Percentiles rank a stretch among this genome's conserved stretches.
Evolutionary conservation across 2,888 invertebrate genomes (phyloP).

Genomic region (Eulithis testata): DNA sequence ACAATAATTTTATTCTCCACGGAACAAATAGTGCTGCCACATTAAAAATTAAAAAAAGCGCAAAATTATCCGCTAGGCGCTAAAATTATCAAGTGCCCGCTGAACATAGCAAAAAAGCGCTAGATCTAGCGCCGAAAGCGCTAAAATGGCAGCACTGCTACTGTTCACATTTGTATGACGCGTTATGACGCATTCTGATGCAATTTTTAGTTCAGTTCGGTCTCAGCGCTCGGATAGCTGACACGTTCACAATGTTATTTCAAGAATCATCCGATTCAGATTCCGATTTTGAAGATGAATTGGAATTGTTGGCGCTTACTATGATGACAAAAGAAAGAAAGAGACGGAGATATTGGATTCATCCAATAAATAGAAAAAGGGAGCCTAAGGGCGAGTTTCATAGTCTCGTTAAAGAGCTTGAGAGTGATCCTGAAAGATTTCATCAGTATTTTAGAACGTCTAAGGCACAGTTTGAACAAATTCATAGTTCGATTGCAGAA

Average conservation of each 20-base stretch:
- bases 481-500: constrained; percentile 27
- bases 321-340: constrained; percentile 3
- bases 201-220: background rate
- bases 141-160: background rate
- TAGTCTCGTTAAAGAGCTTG: constrained; percentile 30
- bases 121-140: too few relatives aligned
- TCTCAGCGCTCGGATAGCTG: too few relatives aligned
- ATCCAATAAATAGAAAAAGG: constrained; percentile 28
- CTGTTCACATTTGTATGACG: constrained; percentile 12
- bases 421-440: constrained; percentile 33
- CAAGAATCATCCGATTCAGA: constrained; percentile 19
- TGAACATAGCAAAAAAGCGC: too few relatives aligned
- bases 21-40: too few relatives aligned
- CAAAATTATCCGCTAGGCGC: too few relatives aligned
- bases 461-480: constrained; percentile 30
- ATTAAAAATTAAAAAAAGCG: too few relatives aligned
- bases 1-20: too few relatives aligned
- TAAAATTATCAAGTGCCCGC: too few relatives aligned
- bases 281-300: constrained; percentile 12
- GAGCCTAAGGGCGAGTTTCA: constrained; percentile 28
- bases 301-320: constrained; percentile 3
- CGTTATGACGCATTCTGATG: constrained; percentile 14
- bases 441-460: constrained; percentile 31
- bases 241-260: background rate
- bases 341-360: constrained; percentile 30